Evolutionary conservation across 2,888 invertebrate genomes (phyloP).

Genomic region (Linhomoeus sp.): DNA sequence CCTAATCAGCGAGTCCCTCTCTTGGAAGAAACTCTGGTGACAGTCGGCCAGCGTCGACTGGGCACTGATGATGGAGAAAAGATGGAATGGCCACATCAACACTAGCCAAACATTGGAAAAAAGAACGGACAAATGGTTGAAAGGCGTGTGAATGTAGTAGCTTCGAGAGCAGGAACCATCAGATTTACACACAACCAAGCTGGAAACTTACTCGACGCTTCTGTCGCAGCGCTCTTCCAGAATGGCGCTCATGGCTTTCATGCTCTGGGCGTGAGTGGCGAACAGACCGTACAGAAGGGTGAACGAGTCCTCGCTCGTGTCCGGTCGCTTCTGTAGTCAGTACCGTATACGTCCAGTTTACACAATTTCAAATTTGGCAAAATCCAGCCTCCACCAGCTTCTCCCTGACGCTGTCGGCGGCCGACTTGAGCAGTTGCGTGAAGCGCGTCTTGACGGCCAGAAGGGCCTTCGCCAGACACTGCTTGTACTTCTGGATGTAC

Average conservation of each 20-base stretch:
- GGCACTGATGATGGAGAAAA: no score
- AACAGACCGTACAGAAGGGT: conserved; percentile 75
- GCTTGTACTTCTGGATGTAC: conserved; percentile 41
- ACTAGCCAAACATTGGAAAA: conserved; percentile 7
- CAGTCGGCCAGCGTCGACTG: conserved; percentile 52
- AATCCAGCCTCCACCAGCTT: not conserved
- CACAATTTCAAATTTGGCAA: not conserved
- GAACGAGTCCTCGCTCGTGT: conserved; percentile 41
- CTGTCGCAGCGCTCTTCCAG: not conserved
- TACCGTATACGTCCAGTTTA: not conserved
- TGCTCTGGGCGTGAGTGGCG: conserved; percentile 66
- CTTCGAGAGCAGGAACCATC: no score
- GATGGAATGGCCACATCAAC: conserved; percentile 36
- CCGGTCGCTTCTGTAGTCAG: not conserved
- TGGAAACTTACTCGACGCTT: not conserved
- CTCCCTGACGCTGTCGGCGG: conserved; percentile 48
- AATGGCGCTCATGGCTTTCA: conserved; percentile 33
- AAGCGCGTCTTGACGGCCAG: conserved; percentile 58
- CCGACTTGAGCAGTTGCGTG: conserved; percentile 50
- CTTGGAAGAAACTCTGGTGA: conserved; percentile 58
- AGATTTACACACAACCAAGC: no score
- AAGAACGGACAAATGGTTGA: no score
- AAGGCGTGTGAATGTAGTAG: no score
- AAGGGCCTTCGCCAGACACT: conserved; percentile 58
- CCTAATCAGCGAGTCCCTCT: conserved; percentile 47